phyloP scores from a whole-genome alignment of 2,797 vertebrate species.

The Scomberomorus guttatus region DNA sequence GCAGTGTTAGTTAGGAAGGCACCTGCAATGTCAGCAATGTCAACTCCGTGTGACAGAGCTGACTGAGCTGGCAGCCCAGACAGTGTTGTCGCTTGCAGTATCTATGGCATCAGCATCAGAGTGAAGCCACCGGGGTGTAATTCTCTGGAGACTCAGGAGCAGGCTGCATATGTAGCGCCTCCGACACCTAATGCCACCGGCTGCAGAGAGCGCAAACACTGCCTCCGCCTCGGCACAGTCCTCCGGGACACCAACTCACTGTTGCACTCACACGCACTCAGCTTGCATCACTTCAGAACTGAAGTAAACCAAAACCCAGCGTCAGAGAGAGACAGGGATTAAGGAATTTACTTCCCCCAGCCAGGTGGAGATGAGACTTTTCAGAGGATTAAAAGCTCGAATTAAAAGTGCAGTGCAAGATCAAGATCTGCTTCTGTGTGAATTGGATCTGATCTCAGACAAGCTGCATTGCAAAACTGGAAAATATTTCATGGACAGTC shows the following conservation, averaged over 20 bases:
- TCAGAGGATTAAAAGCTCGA: constrained; percentile 71
- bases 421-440: constrained; percentile 53
- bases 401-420: constrained; percentile 55
- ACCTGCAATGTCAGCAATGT: constrained; percentile 62
- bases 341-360: constrained; percentile 70
- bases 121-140: constrained; percentile 63
- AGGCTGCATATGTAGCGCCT: constrained; percentile 87
- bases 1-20: constrained; percentile 24
- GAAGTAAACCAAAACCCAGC: constrained; percentile 72
- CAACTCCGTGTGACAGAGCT: constrained; percentile 45
- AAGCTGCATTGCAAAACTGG: constrained; percentile 35
- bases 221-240: constrained; percentile 68
- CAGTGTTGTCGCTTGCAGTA: constrained; percentile 57
- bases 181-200: constrained; percentile 91
- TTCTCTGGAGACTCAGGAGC: constrained; percentile 83
- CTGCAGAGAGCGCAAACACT: constrained; percentile 83
- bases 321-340: constrained; percentile 69
- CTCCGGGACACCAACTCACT: constrained; percentile 73
- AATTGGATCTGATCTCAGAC: constrained; percentile 47
- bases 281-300: constrained; percentile 84
- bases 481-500: constrained; percentile 39
- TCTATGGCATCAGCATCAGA: constrained; percentile 73
- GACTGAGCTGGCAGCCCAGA: constrained; percentile 51
- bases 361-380: constrained; percentile 76
- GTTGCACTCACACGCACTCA: constrained; percentile 80